Conservation (phyloP, 2,797 vertebrate genomes). For the Sebastes hopkinsi region DNA sequence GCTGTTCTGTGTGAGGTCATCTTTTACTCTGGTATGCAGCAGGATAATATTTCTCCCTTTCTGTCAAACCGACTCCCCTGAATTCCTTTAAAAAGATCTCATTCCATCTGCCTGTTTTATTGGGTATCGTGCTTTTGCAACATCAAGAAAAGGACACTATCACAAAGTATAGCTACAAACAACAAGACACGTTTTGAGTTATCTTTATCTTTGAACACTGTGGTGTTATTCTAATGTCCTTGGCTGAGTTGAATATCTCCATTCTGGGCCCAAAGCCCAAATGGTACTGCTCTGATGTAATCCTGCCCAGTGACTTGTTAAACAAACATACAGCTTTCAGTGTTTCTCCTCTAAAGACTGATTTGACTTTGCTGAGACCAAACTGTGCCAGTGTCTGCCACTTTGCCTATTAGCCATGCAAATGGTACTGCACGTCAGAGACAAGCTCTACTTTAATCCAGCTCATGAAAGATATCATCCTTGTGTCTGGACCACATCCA, state of each 20-base stretch:
- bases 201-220: slow-evolving; percentile 14
- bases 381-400: slow-evolving; percentile 3
- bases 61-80: slow-evolving; percentile 44
- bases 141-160: not conserved
- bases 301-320: slow-evolving; percentile 60
- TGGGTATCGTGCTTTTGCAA: slow-evolving; percentile 10
- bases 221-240: slow-evolving; percentile 54
- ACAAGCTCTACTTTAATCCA: slow-evolving; percentile 39
- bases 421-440: slow-evolving; percentile 17
- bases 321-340: slow-evolving; percentile 65
- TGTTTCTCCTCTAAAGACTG: slow-evolving; percentile 54
- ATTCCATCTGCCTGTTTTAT: slow-evolving; percentile 17
- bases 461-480: slow-evolving; percentile 16
- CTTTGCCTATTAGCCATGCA: slow-evolving; percentile 29
- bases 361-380: slow-evolving; percentile 43
- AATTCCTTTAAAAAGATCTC: slow-evolving; percentile 56
- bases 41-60: slow-evolving; percentile 27
- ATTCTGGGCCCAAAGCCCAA: slow-evolving; percentile 53
- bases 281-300: slow-evolving; percentile 71
- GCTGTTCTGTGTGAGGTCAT: slow-evolving; percentile 41
- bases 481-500: slow-evolving; percentile 22
- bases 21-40: slow-evolving; percentile 53
- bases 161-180: not conserved
- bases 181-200: slow-evolving; percentile 8
- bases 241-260: slow-evolving; percentile 47